phyloP scores from a whole-genome alignment of 2,888 invertebrate species.

The Serrognathus titanus region DNA sequence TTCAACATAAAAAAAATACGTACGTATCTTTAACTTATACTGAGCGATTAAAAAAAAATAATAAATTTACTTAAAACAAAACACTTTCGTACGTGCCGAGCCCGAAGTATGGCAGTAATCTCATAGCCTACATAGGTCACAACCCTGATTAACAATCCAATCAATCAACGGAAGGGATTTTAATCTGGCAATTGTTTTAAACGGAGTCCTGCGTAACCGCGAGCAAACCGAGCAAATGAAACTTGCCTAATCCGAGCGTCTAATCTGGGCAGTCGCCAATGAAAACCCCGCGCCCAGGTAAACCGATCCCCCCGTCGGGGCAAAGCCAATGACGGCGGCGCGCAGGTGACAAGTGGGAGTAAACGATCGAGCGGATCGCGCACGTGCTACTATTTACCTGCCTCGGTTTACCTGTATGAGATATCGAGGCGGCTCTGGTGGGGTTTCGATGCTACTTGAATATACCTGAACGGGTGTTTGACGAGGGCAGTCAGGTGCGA shows the following conservation, averaged over 20 bases:
- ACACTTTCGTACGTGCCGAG: too few species aligned
- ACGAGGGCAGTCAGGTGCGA: slow-evolving; percentile 34
- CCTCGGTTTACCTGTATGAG: slow-evolving; percentile 24
- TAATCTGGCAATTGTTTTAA: too few species aligned
- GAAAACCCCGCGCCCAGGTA: slow-evolving; percentile 10
- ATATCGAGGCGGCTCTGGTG: slow-evolving; percentile 17
- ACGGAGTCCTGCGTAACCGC: too few species aligned
- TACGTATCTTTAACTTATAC: too few species aligned
- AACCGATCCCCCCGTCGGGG: slow-evolving; percentile 22
- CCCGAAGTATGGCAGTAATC: too few species aligned
- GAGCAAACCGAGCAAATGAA: too few species aligned
- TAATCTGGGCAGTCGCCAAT: slow-evolving; percentile 18
- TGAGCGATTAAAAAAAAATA: too few species aligned
- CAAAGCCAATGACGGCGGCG: slow-evolving; percentile 24
- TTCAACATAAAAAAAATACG: too few species aligned
- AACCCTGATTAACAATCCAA: too few species aligned
- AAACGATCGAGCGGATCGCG: slow-evolving; percentile 24
- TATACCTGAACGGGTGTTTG: slow-evolving; percentile 25
- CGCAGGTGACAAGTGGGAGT: slow-evolving; percentile 33
- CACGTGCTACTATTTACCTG: slow-evolving; percentile 33
- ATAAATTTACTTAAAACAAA: too few species aligned
- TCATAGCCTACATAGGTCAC: too few species aligned
- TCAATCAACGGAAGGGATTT: too few species aligned
- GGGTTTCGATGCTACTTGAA: slow-evolving; percentile 23
- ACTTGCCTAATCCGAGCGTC: neutral